Base-by-base conservation (phyloP, 2,797 vertebrate species). In the Spatula versicolor region DNA sequence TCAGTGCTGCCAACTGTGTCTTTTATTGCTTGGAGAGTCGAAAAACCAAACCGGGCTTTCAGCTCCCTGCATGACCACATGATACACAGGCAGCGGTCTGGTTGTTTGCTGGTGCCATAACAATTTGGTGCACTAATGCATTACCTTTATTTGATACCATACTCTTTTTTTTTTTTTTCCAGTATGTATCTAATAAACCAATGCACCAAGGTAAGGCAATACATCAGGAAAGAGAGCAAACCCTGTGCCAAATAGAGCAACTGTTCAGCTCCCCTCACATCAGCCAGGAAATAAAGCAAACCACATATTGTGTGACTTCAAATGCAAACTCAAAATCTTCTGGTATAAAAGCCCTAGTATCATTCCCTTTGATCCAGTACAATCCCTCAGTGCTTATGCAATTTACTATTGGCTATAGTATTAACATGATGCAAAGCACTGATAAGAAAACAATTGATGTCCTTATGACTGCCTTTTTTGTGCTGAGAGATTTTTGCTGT, bases 41-140 rank as follows among this genome's bases (percentile, higher is more conserved):
- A 35, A 26, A 66, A 55, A 3, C 1, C 43, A 68, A 73, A 21
- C 5, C 30, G 63, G 17, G 41, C 22, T 67, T 28, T 45, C 58
- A 83, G 66, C 33, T 73, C 41, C 41, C 17, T 3, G 1, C 76
- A 54, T 31, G 60, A 17, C 79, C 54, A 43, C 0, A 0, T 2
- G 58, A 9, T 3, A 41, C 35, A 28, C 0, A n/a, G 17, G 16
- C 41, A 84, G 4, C 3, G 0, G 37, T 5, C 50, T 1, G 1
- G 20, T 20, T 3, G 0, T 67, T 52, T 58, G 6, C 8, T 22
- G 4, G n/a, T 30, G 77, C 46, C 55, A 3, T 4, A 30, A 13
- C 8, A 22, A 10, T 37, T 31, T n/a, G 64, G 23, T 13, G 21
- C 12, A 3, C 43, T 21, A 48, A 33, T 3, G n/a, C 25, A 7